phyloP scores from a whole-genome alignment of 2,888 invertebrate species.

The Imbricaverruca yamaguchii region DNA sequence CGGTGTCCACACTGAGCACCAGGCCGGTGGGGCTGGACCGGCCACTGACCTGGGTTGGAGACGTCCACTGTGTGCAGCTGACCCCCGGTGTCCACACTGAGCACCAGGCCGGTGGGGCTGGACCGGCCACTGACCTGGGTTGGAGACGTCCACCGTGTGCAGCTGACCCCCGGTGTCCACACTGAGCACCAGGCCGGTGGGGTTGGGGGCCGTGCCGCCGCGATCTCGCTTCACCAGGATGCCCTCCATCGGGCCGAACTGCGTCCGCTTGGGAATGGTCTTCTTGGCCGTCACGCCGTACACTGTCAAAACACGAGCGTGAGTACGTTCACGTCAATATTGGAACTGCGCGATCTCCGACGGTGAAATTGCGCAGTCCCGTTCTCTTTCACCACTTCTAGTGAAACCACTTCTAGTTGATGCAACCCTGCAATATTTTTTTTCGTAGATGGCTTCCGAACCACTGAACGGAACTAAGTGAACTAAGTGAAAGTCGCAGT shows the following conservation, averaged over 20 bases:
- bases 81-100: slow-evolving; percentile 33
- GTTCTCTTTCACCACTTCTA: too few species aligned
- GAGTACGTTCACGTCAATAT: too few species aligned
- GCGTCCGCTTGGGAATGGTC: slow-evolving; percentile 57
- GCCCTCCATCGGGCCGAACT: slow-evolving; percentile 74
- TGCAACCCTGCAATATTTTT: too few species aligned
- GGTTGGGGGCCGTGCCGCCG: slow-evolving; percentile 33
- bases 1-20: slow-evolving; percentile 31
- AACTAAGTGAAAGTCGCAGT: too few species aligned
- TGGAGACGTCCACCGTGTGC: slow-evolving; percentile 48
- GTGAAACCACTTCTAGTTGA: too few species aligned
- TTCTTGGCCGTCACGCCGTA: slow-evolving; percentile 61
- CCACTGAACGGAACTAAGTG: too few species aligned
- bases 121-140: slow-evolving; percentile 36
- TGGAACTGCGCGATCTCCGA: too few species aligned
- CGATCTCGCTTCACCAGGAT: slow-evolving; percentile 53
- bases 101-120: slow-evolving; percentile 27
- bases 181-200: slow-evolving; percentile 29
- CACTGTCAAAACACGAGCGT: neutral
- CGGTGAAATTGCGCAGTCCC: too few species aligned
- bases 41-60: slow-evolving; percentile 42
- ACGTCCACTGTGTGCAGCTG: slow-evolving; percentile 44
- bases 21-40: slow-evolving; percentile 31
- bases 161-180: slow-evolving; percentile 33
- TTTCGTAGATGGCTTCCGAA: too few species aligned